Evolutionary conservation across 2,113 vertebrate genomes (phyloP).

Genomic region (Apodemus sylvaticus): DNA sequence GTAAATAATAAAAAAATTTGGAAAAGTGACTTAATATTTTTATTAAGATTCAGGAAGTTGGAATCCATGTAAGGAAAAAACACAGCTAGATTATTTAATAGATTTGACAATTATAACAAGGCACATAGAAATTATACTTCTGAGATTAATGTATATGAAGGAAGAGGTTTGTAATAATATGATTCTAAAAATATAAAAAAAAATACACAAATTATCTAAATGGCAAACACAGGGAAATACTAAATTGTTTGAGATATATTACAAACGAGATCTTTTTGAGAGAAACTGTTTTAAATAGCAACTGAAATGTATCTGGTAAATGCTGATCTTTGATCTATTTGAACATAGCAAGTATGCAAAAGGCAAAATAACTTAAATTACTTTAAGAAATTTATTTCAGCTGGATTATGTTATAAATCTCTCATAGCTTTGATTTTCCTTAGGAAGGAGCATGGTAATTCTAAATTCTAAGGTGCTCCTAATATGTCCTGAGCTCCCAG

Average conservation of each 20-base stretch:
- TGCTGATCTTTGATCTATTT: background rate
- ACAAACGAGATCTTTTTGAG: background rate
- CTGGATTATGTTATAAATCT: background rate
- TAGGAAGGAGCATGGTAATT: fast-evolving
- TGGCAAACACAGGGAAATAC: background rate
- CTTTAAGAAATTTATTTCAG: background rate
- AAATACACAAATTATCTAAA: background rate
- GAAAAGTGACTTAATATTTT: conserved; percentile 56
- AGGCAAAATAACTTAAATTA: background rate
- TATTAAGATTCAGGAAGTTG: conserved; percentile 57
- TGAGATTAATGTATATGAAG: conserved; percentile 5
- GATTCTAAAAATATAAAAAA: background rate
- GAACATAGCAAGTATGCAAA: background rate
- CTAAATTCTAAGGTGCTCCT: background rate
- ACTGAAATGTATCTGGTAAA: background rate
- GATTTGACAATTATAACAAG: background rate
- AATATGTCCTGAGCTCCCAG: background rate
- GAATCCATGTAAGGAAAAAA: background rate
- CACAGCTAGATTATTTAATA: background rate
- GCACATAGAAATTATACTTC: background rate
- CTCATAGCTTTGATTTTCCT: background rate
- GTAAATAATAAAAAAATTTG: conserved; percentile 39
- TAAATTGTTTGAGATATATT: background rate
- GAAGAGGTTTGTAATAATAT: background rate
- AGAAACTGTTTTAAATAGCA: background rate